phyloP scores from a whole-genome alignment of 2,113 vertebrate genomes.

The Myiagra hebetior region DNA sequence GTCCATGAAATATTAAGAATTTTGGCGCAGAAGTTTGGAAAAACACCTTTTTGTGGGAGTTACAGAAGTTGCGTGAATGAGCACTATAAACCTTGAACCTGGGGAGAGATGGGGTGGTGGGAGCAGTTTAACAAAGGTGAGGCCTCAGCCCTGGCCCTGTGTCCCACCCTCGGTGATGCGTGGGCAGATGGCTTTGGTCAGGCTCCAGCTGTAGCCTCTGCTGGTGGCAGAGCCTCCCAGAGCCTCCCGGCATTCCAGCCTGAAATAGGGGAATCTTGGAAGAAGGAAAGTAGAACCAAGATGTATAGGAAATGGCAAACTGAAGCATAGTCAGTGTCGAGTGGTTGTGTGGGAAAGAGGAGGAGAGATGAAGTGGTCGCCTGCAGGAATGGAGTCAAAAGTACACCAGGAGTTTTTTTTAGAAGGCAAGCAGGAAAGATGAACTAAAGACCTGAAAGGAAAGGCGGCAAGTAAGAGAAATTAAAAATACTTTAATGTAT shows the following conservation, averaged over 20 bases:
- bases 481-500: not conserved
- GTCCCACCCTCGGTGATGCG: accelerated
- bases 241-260: not conserved
- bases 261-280: not conserved
- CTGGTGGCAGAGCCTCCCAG: not conserved
- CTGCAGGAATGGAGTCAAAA: not conserved
- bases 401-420: not conserved
- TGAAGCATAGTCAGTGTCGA: accelerated
- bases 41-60: accelerated
- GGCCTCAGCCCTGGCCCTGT: accelerated
- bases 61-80: not conserved
- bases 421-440: not conserved
- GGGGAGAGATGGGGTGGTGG: accelerated
- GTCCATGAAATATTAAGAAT: not conserved
- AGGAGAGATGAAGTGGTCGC: accelerated
- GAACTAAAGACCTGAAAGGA: not conserved
- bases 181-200: not conserved
- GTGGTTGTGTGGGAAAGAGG: not conserved
- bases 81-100: not conserved
- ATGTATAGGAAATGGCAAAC: not conserved
- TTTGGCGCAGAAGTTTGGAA: not conserved
- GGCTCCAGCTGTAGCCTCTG: not conserved
- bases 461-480: not conserved
- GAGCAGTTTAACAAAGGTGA: not conserved
- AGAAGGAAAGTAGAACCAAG: not conserved